These are phyloP conservation scores for Druon quercuslanigerum DNA, from an alignment of 1,140 invertebrate genomes.

Conservation along the genomic window DNA sequence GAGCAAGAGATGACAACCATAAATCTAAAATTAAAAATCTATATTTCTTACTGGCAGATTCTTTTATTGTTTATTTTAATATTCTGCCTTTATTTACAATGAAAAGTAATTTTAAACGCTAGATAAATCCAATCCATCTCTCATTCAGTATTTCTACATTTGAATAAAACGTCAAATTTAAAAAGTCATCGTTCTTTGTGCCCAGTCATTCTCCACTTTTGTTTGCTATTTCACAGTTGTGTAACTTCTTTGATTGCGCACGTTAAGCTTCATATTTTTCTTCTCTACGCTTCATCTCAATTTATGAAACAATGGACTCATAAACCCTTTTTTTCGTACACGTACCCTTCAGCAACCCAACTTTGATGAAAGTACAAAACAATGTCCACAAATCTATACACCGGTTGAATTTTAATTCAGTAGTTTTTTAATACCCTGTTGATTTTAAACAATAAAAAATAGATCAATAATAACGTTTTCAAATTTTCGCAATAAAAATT, in stretches of 20 bases:
- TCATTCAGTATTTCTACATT: background rate
- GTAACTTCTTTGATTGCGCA: slow-evolving; percentile 28
- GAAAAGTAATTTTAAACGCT: background rate
- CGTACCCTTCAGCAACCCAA: slow-evolving; percentile 15
- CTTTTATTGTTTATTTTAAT: too few species aligned
- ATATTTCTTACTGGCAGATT: too few species aligned
- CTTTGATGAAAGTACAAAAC: slow-evolving; percentile 17
- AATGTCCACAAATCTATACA: slow-evolving; percentile 22
- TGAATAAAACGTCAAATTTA: slow-evolving; percentile 10
- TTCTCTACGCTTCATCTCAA: slow-evolving; percentile 21
- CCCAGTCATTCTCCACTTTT: slow-evolving; percentile 19
- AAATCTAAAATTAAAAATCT: too few species aligned
- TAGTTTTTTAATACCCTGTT: background rate
- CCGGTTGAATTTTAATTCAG: slow-evolving; percentile 22
- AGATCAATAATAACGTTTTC: too few species aligned
- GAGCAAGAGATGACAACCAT: too few species aligned
- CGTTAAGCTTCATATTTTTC: slow-evolving; percentile 23
- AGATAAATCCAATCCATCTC: background rate
- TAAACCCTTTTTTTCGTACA: slow-evolving; percentile 10
- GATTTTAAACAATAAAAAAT: background rate
- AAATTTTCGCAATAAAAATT: too few species aligned
- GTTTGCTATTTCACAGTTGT: slow-evolving; percentile 29
- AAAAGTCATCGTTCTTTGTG: slow-evolving; percentile 8
- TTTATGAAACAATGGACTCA: slow-evolving; percentile 28
- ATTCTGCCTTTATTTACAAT: too few species aligned